Base-by-base conservation (phyloP, 2,888 invertebrate genomes). In the Sclerodermus sp. region DNA sequence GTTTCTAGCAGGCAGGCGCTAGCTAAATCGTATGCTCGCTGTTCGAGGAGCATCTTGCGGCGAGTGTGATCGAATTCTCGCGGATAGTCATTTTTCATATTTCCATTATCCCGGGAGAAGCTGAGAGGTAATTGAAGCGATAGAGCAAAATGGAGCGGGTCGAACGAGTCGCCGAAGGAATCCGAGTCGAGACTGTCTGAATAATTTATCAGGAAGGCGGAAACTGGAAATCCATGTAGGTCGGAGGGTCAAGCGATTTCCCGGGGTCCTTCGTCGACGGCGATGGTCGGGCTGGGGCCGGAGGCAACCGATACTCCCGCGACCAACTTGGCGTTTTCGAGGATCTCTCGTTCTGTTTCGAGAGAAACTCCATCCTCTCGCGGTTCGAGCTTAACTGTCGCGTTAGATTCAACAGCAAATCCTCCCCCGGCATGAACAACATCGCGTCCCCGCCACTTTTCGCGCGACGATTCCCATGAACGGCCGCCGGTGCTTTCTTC, bases 301-400 rank as follows among this genome's bases (percentile, higher is more conserved):
- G 12, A 4, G 12, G 34, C 10, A 14, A 6, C 34, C 51, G 44
- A 49, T 53, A 41, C 23, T 54, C 43, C 16, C 46, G 34, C 38
- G 54, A 47, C 5, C 55, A 51, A 39, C 38, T 38, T 6, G 58
- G 45, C 36, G 54, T 51, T 38, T 34, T 54, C 12, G 56, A 50
- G 14, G 67, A 55, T 23, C 64, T 60, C 15, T 64, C 65, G 55
- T 71, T 70, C 50, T 61, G 62, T 29, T 64, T 55, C 40, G 48
- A 31, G 13, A 68, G 49, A 39, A 44, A 5, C 31, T 64, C 62
- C 49, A 71, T 68, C 47, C 61, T 57, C 41, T 56, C 49, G 29
- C 58, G 51, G 53, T 70, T 67, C 42, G 58, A 47, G 32, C 55
- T 47, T 42, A 64, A 46, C 18, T 65, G 63, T 42, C 56, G 60